phyloP scores from a whole-genome alignment of 1,140 invertebrate genomes.

The Aphelenchoides besseyi region DNA sequence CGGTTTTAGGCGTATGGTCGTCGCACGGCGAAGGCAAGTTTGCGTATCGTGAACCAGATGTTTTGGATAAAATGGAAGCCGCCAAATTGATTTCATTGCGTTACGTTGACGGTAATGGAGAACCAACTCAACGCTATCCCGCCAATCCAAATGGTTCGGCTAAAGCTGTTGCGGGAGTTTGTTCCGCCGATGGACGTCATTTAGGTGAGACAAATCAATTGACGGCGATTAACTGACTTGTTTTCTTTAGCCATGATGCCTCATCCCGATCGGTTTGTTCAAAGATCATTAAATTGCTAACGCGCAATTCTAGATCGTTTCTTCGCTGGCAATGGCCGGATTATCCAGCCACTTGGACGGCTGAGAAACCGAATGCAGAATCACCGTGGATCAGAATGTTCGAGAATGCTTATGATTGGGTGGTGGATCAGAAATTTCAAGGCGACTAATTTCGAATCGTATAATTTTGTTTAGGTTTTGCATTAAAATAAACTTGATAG shows the following conservation, averaged over 20 bases:
- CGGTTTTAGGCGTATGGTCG: conserved; percentile 84
- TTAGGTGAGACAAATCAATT: conserved; percentile 68
- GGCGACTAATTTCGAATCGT: not conserved
- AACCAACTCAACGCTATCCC: conserved; percentile 40
- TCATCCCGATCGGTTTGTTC: conserved; percentile 91
- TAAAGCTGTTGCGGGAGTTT: conserved; percentile 78
- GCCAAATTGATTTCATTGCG: conserved; percentile 67
- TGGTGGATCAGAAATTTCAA: not conserved
- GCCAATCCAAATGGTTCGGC: conserved; percentile 65
- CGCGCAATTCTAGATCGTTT: too few species aligned
- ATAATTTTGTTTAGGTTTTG: too few species aligned
- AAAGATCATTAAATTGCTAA: too few species aligned
- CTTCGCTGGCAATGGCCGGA: conserved; percentile 81
- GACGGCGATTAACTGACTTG: not conserved
- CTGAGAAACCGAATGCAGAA: conserved; percentile 37
- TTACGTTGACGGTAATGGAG: conserved; percentile 42
- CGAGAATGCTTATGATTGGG: conserved; percentile 82
- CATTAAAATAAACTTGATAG: too few species aligned
- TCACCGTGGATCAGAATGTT: conserved; percentile 90
- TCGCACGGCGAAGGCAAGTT: conserved; percentile 90
- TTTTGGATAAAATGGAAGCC: conserved; percentile 68
- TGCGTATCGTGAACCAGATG: conserved; percentile 65
- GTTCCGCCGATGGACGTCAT: conserved; percentile 81
- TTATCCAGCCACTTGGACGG: conserved; percentile 64
- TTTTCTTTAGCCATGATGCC: conserved; percentile 77